Conservation (phyloP, 2,797 vertebrate genomes). For the Myotis pilosus region DNA sequence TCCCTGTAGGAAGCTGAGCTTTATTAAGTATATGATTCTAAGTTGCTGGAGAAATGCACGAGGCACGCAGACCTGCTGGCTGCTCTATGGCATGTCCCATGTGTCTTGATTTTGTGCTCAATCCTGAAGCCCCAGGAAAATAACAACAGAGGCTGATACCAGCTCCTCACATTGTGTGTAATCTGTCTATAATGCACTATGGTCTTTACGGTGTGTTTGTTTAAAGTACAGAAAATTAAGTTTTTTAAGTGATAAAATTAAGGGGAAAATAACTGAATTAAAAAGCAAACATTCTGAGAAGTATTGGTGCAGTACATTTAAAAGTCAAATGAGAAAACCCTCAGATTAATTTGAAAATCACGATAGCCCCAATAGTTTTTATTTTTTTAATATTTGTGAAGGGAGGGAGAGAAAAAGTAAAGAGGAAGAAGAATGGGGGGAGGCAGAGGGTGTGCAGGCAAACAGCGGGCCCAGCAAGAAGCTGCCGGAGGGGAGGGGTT, state of each 20-base stretch:
- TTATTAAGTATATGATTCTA: background rate
- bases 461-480: background rate
- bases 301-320: background rate
- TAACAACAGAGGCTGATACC: background rate
- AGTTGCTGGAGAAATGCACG: background rate
- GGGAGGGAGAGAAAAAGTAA: background rate
- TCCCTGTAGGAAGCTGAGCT: background rate
- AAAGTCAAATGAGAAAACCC: background rate
- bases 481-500: too few species aligned
- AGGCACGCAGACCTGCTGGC: too few species aligned
- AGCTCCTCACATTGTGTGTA: background rate
- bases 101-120: background rate
- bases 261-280: background rate
- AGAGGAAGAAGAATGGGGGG: background rate
- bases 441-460: background rate
- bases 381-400: background rate
- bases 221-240: background rate
- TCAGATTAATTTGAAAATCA: background rate
- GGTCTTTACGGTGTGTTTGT: background rate
- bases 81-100: background rate
- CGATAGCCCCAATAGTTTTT: rapidly evolving
- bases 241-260: background rate
- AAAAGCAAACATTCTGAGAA: background rate
- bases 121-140: background rate
- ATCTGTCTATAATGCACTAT: background rate